A percentile compares a stretch with the other conserved stretches of the same genome.
Conservation (phyloP, 1,140 invertebrate genomes). For the Pectinophora gossypiella region DNA sequence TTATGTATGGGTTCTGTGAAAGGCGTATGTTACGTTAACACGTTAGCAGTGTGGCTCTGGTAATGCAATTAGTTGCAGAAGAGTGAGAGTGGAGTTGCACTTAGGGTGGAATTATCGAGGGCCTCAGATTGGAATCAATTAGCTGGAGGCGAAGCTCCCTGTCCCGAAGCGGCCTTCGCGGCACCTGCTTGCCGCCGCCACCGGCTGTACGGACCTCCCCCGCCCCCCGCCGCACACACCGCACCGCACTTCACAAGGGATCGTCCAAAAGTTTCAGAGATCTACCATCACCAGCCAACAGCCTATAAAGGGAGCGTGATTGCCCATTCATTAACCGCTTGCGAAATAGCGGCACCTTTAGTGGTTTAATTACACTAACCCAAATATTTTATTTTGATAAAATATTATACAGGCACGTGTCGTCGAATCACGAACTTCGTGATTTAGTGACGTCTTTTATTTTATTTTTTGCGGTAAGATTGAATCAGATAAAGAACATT, state of each 20-base stretch:
- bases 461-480: too few relatives aligned
- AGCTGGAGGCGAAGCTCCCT: constrained; percentile 46
- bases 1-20: background rate
- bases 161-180: constrained; percentile 38
- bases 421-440: background rate
- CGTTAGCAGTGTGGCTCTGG: background rate
- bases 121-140: constrained; percentile 69
- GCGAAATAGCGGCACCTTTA: constrained; percentile 30
- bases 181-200: constrained; percentile 55
- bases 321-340: constrained; percentile 32
- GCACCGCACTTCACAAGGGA: constrained; percentile 2
- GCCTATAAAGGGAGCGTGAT: constrained; percentile 27
- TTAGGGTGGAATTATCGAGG: constrained; percentile 27
- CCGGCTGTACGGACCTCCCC: constrained; percentile 17
- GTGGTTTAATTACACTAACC: constrained; percentile 23
- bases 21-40: background rate
- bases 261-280: background rate
- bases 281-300: background rate
- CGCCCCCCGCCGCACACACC: background rate
- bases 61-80: constrained; percentile 1
- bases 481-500: too few relatives aligned
- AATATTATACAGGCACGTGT: background rate
- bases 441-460: background rate
- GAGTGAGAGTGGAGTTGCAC: constrained; percentile 34
- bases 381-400: constrained; percentile 18